Evolutionary conservation across 1,140 invertebrate species (phyloP).

Genomic region (Tyrophagus putrescentiae): DNA sequence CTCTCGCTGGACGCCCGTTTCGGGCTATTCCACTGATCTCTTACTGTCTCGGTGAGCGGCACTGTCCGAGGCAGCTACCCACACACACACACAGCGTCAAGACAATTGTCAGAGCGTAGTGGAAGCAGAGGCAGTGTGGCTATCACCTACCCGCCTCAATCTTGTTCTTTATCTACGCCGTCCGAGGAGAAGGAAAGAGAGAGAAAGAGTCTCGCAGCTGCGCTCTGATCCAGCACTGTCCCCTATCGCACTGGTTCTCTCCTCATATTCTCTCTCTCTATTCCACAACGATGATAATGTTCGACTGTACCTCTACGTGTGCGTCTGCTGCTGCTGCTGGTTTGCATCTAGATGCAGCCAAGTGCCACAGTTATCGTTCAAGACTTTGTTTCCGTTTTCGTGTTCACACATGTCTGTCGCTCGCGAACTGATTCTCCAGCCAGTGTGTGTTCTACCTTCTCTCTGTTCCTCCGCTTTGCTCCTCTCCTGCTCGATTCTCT

Average conservation of each 20-base stretch:
- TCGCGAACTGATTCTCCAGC: no score
- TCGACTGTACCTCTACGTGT: not conserved
- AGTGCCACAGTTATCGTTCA: conserved; percentile 7
- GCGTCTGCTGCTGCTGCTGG: no score
- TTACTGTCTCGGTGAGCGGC: not conserved
- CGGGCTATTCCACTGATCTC: not conserved
- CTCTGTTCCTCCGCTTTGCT: no score
- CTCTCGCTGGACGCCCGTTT: not conserved
- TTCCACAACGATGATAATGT: not conserved
- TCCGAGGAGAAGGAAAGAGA: not conserved
- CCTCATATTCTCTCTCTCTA: no score
- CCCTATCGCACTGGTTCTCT: not conserved
- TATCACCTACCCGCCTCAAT: conserved; percentile 15
- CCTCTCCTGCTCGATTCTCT: no score
- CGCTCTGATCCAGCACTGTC: not conserved
- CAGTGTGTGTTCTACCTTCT: no score
- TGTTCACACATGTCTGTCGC: not conserved
- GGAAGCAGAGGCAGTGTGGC: not conserved
- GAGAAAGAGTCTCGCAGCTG: not conserved
- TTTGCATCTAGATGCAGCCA: conserved; percentile 13
- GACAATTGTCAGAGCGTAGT: conserved; percentile 1
- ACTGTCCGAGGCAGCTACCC: conserved; percentile 1
- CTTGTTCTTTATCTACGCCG: conserved; percentile 7
- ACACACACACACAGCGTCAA: no score
- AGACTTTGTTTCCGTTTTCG: conserved; percentile 14